Percentiles rank a stretch among this genome's conserved stretches.
These are phyloP conservation scores for Tyrophagus putrescentiae DNA, from an alignment of 1,140 invertebrate genomes.

Conservation along the genomic window DNA sequence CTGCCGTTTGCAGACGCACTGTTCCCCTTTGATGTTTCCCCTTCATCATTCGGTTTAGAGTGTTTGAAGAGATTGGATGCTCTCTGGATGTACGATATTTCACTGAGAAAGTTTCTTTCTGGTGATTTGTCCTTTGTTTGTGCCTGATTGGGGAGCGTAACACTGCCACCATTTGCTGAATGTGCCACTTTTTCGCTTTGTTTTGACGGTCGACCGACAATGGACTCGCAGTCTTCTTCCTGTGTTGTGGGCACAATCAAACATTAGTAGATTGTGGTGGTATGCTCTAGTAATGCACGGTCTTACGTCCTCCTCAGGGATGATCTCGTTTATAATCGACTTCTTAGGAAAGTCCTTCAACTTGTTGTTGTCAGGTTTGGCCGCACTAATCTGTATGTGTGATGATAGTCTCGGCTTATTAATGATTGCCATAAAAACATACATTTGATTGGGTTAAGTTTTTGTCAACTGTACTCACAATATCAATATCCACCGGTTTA, in stretches of 20 bases:
- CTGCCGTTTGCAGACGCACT: neutral
- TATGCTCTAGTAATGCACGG: neutral
- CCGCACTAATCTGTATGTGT: no score
- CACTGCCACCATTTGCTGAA: neutral
- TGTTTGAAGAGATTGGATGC: neutral
- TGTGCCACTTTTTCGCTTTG: neutral
- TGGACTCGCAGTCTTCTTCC: neutral
- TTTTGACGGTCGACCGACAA: neutral
- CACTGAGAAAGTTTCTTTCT: neutral
- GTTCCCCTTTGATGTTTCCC: neutral
- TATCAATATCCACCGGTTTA: constrained; percentile 4
- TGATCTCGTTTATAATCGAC: constrained; percentile 1
- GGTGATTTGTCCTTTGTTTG: neutral
- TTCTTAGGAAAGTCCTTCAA: constrained; percentile 8
- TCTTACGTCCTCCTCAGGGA: constrained; percentile 10
- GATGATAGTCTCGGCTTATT: no score
- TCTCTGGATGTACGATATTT: neutral
- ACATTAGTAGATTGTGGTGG: neutral
- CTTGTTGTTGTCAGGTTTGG: constrained; percentile 1
- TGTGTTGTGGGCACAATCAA: neutral
- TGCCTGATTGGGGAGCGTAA: neutral
- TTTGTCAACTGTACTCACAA: neutral
- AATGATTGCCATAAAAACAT: neutral
- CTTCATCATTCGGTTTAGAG: neutral
- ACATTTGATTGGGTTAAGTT: neutral